Percentiles rank a stretch among this genome's conserved stretches.
phyloP scores from a whole-genome alignment of 2,797 vertebrate genomes.

The Tapirus indicus region DNA sequence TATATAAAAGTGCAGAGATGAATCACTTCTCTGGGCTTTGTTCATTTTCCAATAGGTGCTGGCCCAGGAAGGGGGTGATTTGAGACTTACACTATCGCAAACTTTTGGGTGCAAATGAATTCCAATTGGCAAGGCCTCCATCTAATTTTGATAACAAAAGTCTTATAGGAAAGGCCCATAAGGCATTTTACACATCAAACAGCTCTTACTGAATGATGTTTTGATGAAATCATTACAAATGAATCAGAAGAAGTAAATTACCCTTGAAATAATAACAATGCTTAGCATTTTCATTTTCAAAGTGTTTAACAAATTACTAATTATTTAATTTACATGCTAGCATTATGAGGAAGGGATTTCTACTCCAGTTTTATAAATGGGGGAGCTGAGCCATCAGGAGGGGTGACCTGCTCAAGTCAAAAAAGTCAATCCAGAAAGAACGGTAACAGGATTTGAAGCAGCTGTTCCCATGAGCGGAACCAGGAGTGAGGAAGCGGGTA shows the following conservation, averaged over 20 bases:
- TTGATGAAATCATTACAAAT: slow-evolving; percentile 81
- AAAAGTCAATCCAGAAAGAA: neutral
- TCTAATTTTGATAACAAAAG: slow-evolving; percentile 65
- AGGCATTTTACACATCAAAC: slow-evolving; percentile 68
- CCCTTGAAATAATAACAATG: slow-evolving; percentile 81
- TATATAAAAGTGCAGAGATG: neutral
- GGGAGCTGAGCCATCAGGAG: neutral
- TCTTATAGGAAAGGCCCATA: slow-evolving; percentile 54
- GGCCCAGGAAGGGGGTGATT: neutral
- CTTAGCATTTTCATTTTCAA: slow-evolving; percentile 75
- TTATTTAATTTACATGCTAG: slow-evolving; percentile 74
- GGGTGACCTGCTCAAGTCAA: neutral
- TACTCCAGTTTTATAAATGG: neutral
- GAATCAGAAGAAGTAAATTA: slow-evolving; percentile 80
- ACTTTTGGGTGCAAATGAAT: neutral
- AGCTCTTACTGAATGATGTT: slow-evolving; percentile 63
- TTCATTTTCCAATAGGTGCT: neutral
- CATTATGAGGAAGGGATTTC: slow-evolving; percentile 3
- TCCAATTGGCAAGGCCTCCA: slow-evolving; percentile 45
- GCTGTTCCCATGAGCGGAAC: neutral
- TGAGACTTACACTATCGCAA: neutral
- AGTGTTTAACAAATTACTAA: slow-evolving; percentile 77
- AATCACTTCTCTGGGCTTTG: neutral
- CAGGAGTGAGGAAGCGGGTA: neutral
- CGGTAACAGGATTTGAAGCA: neutral